A percentile compares a stretch with the other conserved stretches of the same genome.
phyloP scores from a whole-genome alignment of 1,140 invertebrate species.

The Hycleus cichorii region DNA sequence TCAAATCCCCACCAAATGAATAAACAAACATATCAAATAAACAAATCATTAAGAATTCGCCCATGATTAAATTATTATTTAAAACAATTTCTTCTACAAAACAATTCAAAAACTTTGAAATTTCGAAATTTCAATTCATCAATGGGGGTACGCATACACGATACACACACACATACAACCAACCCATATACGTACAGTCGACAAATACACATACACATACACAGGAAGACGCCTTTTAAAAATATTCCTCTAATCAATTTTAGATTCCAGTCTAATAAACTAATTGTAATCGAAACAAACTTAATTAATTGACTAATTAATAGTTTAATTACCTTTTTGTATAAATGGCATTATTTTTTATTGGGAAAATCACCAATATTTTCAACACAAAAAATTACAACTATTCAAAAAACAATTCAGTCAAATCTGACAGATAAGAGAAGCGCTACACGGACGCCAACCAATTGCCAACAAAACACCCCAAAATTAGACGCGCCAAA shows the following conservation, averaged over 20 bases:
- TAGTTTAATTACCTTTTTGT: slow-evolving; percentile 17
- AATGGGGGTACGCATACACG: neutral
- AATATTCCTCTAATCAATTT: neutral
- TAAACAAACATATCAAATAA: too few species aligned
- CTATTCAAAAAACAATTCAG: slow-evolving; percentile 31
- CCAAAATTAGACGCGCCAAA: slow-evolving; percentile 3
- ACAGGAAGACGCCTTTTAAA: slow-evolving; percentile 17
- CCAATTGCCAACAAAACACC: slow-evolving; percentile 9
- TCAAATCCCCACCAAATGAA: too few species aligned
- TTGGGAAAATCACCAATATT: slow-evolving; percentile 9
- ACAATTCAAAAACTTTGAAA: neutral
- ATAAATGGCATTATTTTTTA: slow-evolving; percentile 20
- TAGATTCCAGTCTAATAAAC: neutral
- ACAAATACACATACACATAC: neutral
- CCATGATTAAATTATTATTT: too few species aligned
- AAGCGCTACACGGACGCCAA: slow-evolving; percentile 23
- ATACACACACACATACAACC: too few species aligned
- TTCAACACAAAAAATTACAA: slow-evolving; percentile 18
- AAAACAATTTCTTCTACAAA: neutral
- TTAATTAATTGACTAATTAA: neutral
- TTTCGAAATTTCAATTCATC: slow-evolving; percentile 12
- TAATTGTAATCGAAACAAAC: neutral
- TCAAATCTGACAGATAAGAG: slow-evolving; percentile 32
- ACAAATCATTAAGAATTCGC: too few species aligned
- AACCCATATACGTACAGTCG: too few species aligned